phyloP scores from a whole-genome alignment of 1,140 invertebrate species.

The Hylaeus volcanicus region DNA sequence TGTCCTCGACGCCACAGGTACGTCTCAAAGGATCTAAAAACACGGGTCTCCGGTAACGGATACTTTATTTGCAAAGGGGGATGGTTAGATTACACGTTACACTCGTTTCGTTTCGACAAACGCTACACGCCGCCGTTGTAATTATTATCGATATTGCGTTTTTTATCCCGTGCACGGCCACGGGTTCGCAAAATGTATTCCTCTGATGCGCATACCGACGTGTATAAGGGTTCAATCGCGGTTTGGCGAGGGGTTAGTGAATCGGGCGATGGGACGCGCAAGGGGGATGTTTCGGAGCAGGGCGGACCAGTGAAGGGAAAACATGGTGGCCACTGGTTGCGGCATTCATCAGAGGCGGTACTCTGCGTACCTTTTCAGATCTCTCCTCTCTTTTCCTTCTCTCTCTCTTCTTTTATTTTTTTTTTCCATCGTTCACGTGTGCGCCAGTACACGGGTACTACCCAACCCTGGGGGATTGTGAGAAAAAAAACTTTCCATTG shows the following conservation, averaged over 20 bases:
- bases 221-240: slow-evolving; percentile 65
- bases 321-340: slow-evolving; percentile 73
- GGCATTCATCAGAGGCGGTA: slow-evolving; percentile 75
- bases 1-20: not conserved
- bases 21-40: not conserved
- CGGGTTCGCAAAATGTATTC: slow-evolving; percentile 40
- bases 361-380: slow-evolving; percentile 69
- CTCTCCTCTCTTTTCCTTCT: slow-evolving; percentile 58
- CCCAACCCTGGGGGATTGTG: slow-evolving; percentile 51
- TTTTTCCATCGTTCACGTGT: slow-evolving; percentile 27
- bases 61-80: not conserved
- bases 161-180: slow-evolving; percentile 6
- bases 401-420: slow-evolving; percentile 24
- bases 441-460: slow-evolving; percentile 25
- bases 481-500: slow-evolving; percentile 78
- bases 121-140: not conserved
- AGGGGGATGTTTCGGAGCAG: slow-evolving; percentile 63
- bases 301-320: slow-evolving; percentile 67
- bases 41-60: not conserved
- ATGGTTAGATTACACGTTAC: slow-evolving; percentile 12
- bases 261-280: slow-evolving; percentile 56
- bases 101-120: slow-evolving; percentile 1
- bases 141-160: slow-evolving; percentile 47
- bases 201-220: slow-evolving; percentile 48
- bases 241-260: slow-evolving; percentile 66